These are phyloP conservation scores for Hyperoplus lanceolatus DNA, from an alignment of 2,797 vertebrate species.

Conservation along the genomic window DNA sequence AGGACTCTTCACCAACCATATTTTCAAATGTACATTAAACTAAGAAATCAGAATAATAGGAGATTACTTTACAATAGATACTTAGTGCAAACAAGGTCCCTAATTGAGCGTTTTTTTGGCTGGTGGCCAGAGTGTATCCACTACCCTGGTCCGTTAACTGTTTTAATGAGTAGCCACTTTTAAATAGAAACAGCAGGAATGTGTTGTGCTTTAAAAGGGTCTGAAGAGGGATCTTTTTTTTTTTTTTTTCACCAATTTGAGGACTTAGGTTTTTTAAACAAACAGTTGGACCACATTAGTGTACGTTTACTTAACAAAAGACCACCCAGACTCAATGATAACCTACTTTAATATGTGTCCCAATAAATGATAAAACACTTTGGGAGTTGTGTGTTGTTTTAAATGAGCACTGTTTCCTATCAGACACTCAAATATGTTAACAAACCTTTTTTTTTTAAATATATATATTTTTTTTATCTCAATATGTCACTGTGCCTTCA, in stretches of 20 bases:
- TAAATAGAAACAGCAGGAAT: slow-evolving; percentile 24
- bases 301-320: slow-evolving; percentile 21
- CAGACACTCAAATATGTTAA: background rate
- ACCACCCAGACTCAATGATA: slow-evolving; percentile 27
- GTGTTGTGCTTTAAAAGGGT: slow-evolving; percentile 34
- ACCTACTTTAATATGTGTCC: background rate
- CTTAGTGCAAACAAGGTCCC: background rate
- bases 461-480: background rate
- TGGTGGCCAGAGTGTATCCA: background rate
- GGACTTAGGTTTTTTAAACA: slow-evolving; percentile 34
- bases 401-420: background rate
- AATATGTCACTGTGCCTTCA: background rate
- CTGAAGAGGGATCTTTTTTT: background rate
- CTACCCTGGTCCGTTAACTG: background rate
- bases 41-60: background rate
- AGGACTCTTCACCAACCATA: background rate
- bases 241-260: slow-evolving; percentile 16
- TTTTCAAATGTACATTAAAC: background rate
- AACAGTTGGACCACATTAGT: background rate
- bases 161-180: slow-evolving; percentile 5
- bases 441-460: background rate
- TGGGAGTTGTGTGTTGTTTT: background rate
- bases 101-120: background rate
- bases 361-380: background rate
- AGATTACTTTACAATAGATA: background rate